Evolutionary conservation across 2,113 vertebrate genomes (phyloP), one percentile per base, ranked within the genome.

Genomic region (Leptobrachium ailaonicum): DNA sequence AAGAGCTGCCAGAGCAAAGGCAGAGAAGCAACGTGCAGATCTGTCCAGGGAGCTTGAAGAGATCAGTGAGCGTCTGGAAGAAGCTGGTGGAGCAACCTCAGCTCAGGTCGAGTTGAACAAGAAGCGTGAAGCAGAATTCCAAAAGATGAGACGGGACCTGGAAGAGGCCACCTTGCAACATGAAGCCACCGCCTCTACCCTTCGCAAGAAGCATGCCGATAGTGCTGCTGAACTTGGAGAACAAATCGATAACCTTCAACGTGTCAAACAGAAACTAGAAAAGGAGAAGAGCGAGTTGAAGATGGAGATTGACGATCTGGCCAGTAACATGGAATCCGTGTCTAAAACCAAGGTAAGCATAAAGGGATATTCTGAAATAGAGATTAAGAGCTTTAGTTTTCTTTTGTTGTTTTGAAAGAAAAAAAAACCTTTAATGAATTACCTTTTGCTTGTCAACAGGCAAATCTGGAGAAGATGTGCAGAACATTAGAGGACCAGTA

Each of bases 1-100:
- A 45, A 83, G 93, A 1, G 88, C 95, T 0, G 88, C 91, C 83
- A 83, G 90, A 0, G 95, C 95, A 56, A 97, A 96, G 14, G 86
- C 95, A n/a, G 96, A 97, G 76, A 97, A 96, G 91, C 94, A 94
- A 73, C 92, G 93, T 66, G 84, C 83, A 41, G 95, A 96, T 64
- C 92, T 96, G 13, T 93, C 94, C 1, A 90, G 95, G 83, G 96
- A 98, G 84, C 95, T 97, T 44, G 95, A 97, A 82, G 94, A 97
- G 89, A 96, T 96, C 92, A 96, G 95, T 0, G 94, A 92, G 90
- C 88, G 90, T 0, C 93, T 98, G 4, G 96, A 97, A 50, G 96
- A 98, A 83, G 95, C 96, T 0, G 96, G 95, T 0, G 96, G 96
- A 0, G 95, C 94, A 40, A 80, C 62, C 2, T 4, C 6, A 58